Conservation (phyloP, 2,113 vertebrate genomes). For the Tricholaema leucomelas region DNA sequence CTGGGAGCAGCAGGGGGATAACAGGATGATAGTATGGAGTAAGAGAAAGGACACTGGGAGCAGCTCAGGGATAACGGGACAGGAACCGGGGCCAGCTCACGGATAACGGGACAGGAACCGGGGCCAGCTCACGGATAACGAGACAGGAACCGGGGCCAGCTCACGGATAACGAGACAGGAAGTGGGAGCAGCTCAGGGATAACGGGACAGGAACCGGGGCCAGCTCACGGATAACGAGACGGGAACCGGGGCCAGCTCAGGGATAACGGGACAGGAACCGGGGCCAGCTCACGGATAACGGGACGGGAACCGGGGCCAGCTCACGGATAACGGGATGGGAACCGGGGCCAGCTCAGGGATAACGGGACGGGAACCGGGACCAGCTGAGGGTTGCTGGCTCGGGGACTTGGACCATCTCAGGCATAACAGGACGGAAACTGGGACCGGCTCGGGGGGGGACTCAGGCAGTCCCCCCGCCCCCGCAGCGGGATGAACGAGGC, state of each 20-base stretch:
- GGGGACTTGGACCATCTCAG: neutral
- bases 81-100: neutral
- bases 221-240: neutral
- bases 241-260: neutral
- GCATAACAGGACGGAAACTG: neutral
- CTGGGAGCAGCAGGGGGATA: neutral
- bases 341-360: neutral
- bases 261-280: too few relatives aligned
- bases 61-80: neutral
- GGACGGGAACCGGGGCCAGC: neutral
- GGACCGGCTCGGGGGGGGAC: neutral
- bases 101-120: too few relatives aligned
- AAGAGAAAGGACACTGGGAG: neutral
- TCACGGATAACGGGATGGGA: too few relatives aligned
- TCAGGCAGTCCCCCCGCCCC: neutral
- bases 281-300: neutral
- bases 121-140: neutral
- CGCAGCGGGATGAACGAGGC: neutral
- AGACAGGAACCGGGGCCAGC: neutral
- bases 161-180: neutral
- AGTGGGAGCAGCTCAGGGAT: neutral
- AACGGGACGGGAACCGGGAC: neutral
- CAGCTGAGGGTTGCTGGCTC: neutral
- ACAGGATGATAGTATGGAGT: neutral
- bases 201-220: neutral